Evolutionary conservation across 2,113 vertebrate genomes (phyloP), one percentile per base, ranked within the genome.

Genomic region (Oryzias melastigma): DNA sequence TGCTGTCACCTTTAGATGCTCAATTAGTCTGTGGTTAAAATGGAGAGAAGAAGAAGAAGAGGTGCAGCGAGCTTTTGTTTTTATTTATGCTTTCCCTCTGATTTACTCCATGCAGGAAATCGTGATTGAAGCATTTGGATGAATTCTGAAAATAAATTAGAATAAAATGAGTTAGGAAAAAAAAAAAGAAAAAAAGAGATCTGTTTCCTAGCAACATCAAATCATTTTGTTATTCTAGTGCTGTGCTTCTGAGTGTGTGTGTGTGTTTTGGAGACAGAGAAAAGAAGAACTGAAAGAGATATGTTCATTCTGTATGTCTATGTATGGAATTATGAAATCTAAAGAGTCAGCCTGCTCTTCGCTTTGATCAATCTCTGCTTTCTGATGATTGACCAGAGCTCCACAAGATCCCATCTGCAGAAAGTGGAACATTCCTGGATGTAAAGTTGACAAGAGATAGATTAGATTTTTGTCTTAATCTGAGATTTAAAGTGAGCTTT

Each of bases 151-250:
- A 90, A 87, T 84, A 84, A 84, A 86, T 85, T 81, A 62, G 41
- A 85, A 84, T 79, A 75, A 86, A 87, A 77, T 74, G 75, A 74
- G 71, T 65, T 54, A 71, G 22, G 47, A 22, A 62, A 68, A 77
- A 65, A 78, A 58, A 47, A 8, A 22, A 62, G 65, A 77, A 65
- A 78, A 58, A 47, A 8, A 47, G 46, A 19, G 74, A 77, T 75
- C 80, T 86, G 92, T 93, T 90, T 77, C 92, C 88, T 92, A 93
- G 92, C 92, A 93, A 93, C 92, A 80, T 88, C 62, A 80, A 84
- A 82, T 82, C 78, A 72, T 59, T 84, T 75, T 81, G 77, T 89
- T 84, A 72, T 83, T 79, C 72, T 69, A 69, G 65, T 64, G 54
- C 47, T 17, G 55, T 65, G 62, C 15, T 15, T 70, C 45, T 8